Evolutionary conservation across 1,140 invertebrate species (phyloP), one percentile per base, ranked within the genome.

Genomic region (Zaprionus taronus): DNA sequence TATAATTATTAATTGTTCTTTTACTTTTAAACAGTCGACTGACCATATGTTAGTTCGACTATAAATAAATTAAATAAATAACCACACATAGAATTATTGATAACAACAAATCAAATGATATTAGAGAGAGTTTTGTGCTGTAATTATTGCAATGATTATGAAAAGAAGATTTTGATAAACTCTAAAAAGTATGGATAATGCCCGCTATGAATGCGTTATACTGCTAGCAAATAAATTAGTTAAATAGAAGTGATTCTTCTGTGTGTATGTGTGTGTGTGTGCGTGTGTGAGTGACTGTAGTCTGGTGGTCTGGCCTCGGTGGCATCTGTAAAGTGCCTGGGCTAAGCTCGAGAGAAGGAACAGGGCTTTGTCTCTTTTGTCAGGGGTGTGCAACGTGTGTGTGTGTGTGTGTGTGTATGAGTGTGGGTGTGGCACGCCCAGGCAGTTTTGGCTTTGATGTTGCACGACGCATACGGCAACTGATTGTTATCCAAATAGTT

Each of bases 401-500:
- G 47, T 51, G 63, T 44, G 60, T 36, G 58, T 9, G n/a, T n/a
- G n/a, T n/a, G 28, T 31, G 28, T 34, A 28, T 36, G 58, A 12
- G 24, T 36, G 34, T 38, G 53, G 17, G 51, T 44, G 64, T 49
- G 69, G 36, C 38, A 66, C 24, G 57, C 31, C 44, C 68, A 28
- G 69, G 34, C 55, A 38, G 62, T 38, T 31, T 38, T 67, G 44
- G 61, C 76, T 71, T 78, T 80, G 74, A 77, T 72, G 74, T 77
- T 69, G 69, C 63, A 68, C 63, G 56, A 60, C 31, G 63, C 77
- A 61, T 66, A 65, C 20, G 20, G 47, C 68, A 68, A 75, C 72
- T 80, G 83, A 87, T 83, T 84, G 72, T 76, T 89, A 84, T 81
- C 85, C 84, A 89, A 89, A 89, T 89, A 89, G 84, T 89, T 89